A percentile compares a stretch with the other conserved stretches of the same genome.
Evolutionary conservation across 2,113 vertebrate species (phyloP).

Genomic region (Scalopus aquaticus): DNA sequence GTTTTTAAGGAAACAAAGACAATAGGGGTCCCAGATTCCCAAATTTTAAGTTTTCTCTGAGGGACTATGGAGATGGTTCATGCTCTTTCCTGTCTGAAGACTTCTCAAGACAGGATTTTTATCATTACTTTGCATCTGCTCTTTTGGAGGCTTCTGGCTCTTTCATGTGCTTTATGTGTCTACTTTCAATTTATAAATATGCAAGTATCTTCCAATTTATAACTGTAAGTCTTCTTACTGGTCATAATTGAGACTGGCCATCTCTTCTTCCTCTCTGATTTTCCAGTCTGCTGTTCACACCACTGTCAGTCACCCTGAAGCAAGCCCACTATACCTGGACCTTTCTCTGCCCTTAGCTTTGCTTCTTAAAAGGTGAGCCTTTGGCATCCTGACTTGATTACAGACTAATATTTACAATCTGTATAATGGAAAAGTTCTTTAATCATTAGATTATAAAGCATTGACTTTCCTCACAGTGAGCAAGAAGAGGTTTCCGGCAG

Average conservation of each 20-base stretch:
- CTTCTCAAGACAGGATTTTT: neutral
- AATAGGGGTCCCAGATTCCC: neutral
- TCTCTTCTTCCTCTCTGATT: neutral
- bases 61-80: neutral
- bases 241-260: neutral
- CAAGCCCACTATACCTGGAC: neutral
- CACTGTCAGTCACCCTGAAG: rapidly evolving
- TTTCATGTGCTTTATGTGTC: neutral
- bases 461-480: neutral
- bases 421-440: neutral
- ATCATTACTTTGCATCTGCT: neutral
- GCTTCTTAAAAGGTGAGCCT: neutral
- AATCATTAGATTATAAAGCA: neutral
- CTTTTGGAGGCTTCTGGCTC: neutral
- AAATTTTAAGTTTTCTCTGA: too few relatives aligned
- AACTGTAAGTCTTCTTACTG: neutral
- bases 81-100: neutral
- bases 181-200: neutral
- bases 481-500: neutral
- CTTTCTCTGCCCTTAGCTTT: neutral
- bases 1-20: neutral
- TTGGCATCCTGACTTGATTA: neutral
- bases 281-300: neutral
- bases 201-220: neutral
- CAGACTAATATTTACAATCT: neutral